Evolutionary conservation across 1,140 invertebrate genomes (phyloP), one percentile per base, ranked within the genome.

Genomic region (Lutraria rhynchaena): DNA sequence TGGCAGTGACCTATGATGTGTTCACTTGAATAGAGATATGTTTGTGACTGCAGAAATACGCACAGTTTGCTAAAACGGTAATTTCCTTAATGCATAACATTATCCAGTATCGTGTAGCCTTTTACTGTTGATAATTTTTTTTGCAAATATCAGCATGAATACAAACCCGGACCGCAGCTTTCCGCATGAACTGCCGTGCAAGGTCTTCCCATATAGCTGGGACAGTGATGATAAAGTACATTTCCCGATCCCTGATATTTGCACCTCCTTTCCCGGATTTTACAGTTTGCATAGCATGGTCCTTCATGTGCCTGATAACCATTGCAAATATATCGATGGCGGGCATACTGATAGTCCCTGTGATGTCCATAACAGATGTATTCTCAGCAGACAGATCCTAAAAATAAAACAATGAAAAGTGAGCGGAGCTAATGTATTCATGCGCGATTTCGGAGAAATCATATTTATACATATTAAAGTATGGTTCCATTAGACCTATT

Each of bases 121-220:
- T 41, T 41, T 41, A 41, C 37, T 7, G 37, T 15, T 41, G 5
- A 7, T 41, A 41, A 41, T 41, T 7, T 15, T 41, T 41, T 5
- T 41, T 41, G 5, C 37, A 41, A 5, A 41, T 41, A 41, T 44
- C 24, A 9, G 19, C 17, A 37, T 11, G 3, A 29, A 37, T 51
- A 31, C 17, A 4, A 31, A 70, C 67, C 22, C 37, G 13, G 19
- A 51, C 49, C 22, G 67, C 67, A 9, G 67, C 67, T 33, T 70
- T n/a, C n/a, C 46, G 49, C 67, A 70, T 70, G 17, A 70, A 70
- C 17, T 15, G 46, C 4, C 29, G 9, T 17, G 67, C 67, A 7
- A 22, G 41, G 46, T 70, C 46, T n/a, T 70, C 44, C 67, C 67
- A 70, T 15, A 70, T 70, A 31, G 67, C 67, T 15, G 67, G 67